phyloP scores from a whole-genome alignment of 2,797 vertebrate species.

The Ctenochaetus hawaiiensis region DNA sequence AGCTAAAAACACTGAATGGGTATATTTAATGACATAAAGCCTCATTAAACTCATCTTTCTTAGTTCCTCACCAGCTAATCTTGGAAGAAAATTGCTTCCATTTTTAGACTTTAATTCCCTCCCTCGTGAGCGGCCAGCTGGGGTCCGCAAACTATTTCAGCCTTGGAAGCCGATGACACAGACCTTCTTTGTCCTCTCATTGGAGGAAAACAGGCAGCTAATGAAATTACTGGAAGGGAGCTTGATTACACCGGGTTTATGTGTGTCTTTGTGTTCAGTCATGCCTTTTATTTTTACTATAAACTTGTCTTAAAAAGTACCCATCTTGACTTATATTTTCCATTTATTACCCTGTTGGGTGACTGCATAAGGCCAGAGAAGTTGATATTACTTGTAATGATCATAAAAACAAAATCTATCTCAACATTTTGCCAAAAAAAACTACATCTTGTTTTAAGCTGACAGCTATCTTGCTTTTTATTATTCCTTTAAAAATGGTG shows the following conservation, averaged over 20 bases:
- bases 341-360: conserved; percentile 19
- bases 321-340: not conserved
- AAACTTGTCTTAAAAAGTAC: conserved; percentile 30
- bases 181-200: conserved; percentile 55
- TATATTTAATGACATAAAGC: conserved; percentile 64
- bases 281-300: not conserved
- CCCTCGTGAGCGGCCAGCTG: conserved; percentile 77
- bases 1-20: conserved; percentile 28
- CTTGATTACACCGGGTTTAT: conserved; percentile 11
- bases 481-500: too few species aligned
- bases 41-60: conserved; percentile 72
- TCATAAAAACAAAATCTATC: conserved; percentile 27
- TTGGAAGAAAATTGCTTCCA: conserved; percentile 80
- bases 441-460: too few species aligned
- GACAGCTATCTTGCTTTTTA: too few species aligned
- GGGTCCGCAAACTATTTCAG: conserved; percentile 58
- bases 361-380: conserved; percentile 23
- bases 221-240: conserved; percentile 42
- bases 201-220: conserved; percentile 54
- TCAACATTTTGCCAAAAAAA: conserved; percentile 27
- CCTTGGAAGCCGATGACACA: conserved; percentile 56
- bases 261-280: not conserved
- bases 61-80: conserved; percentile 74
- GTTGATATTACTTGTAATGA: conserved; percentile 56
- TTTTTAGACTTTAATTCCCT: conserved; percentile 83